Conservation (phyloP, 2,888 invertebrate species). For the Eulithis prunata region DNA sequence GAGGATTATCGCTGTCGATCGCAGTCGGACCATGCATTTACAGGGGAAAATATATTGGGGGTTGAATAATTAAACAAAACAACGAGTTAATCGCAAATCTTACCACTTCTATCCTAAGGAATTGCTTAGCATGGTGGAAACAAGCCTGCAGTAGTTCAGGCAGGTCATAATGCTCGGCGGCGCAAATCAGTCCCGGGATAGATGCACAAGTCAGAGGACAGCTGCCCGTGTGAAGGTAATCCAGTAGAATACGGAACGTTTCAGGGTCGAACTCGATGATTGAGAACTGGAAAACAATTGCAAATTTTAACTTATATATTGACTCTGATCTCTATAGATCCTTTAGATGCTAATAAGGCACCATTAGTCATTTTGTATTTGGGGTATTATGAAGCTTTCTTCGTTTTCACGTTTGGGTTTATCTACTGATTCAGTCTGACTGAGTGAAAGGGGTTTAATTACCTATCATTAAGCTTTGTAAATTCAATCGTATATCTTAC, state of each 20-base stretch:
- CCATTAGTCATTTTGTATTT: no score
- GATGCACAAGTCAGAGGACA: constrained; percentile 96
- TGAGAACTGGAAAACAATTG: constrained; percentile 87
- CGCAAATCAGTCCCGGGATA: constrained; percentile 96
- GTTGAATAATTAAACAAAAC: no score
- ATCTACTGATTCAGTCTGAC: no score
- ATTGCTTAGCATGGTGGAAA: constrained; percentile 97
- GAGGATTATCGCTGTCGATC: no score
- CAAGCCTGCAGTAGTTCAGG: constrained; percentile 96
- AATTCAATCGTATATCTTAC: constrained; percentile 59
- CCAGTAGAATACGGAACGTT: constrained; percentile 94
- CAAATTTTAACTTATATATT: no score
- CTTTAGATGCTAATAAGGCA: no score
- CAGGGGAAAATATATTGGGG: no score
- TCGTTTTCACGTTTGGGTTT: no score
- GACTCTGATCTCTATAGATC: no score
- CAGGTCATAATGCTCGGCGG: constrained; percentile 96
- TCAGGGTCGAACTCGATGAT: constrained; percentile 98
- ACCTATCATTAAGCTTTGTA: neutral
- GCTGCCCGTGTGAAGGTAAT: constrained; percentile 96
- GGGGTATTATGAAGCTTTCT: neutral
- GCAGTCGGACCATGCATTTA: no score
- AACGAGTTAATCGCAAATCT: constrained; percentile 44
- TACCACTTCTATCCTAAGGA: constrained; percentile 95
- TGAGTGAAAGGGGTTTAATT: no score